Base-by-base conservation (phyloP, 2,888 invertebrate genomes). In the Mythimna loreyi region DNA sequence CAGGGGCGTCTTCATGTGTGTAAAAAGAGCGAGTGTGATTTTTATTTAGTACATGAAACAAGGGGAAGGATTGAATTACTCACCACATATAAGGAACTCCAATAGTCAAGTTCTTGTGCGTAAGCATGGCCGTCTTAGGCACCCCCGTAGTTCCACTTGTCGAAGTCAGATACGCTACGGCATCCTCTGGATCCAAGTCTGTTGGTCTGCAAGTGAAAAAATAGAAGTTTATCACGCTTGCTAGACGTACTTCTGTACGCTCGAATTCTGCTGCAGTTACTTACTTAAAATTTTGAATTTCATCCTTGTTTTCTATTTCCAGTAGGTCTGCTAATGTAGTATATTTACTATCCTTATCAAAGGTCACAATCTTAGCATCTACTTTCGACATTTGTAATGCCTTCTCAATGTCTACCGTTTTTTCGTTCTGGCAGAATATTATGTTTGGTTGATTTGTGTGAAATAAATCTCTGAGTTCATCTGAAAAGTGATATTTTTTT, bases 21-120 rank as follows among this genome's bases (percentile, higher is more conserved):
- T n/a, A n/a, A n/a, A n/a, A n/a, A n/a, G n/a, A n/a, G n/a, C n/a
- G n/a, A n/a, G n/a, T n/a, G n/a, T n/a, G n/a, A n/a, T n/a, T n/a
- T n/a, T n/a, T n/a, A n/a, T n/a, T n/a, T n/a, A n/a, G n/a, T n/a
- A n/a, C n/a, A n/a, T n/a, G n/a, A n/a, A n/a, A n/a, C n/a, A n/a
- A n/a, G n/a, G n/a, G n/a, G n/a, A n/a, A n/a, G n/a, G n/a, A n/a
- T n/a, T n/a, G n/a, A n/a, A n/a, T n/a, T n/a, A 59, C 36, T 78
- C 86, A 93, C 93, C 92, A 92, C 21, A 89, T 0, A 75, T 89
- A 88, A 1, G 91, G 88, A 2, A 84, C 40, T 3, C 88, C 81
- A 3, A 89, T 82, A 3, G 85, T 79, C 23, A 92, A 83, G 67
- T 92, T 93, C 73, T 92, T 92, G 65, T 94, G 93, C 0, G 92